Evolutionary conservation across 2,797 vertebrate genomes (phyloP).

Genomic region (Champsocephalus esox): DNA sequence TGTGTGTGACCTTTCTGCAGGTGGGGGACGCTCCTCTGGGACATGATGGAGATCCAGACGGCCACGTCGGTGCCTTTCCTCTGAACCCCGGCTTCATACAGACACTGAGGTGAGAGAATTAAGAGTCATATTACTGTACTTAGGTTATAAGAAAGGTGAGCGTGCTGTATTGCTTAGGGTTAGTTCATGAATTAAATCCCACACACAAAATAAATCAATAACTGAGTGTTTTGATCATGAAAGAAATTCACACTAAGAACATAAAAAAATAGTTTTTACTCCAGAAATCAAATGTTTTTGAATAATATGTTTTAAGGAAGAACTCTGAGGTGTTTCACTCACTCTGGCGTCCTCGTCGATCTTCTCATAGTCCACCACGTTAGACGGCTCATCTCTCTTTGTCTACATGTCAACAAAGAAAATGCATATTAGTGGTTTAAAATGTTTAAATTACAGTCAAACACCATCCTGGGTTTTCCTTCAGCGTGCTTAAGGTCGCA

Average conservation of each 20-base stretch:
- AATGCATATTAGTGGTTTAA: not conserved
- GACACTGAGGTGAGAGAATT: slow-evolving; percentile 32
- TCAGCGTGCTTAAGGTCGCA: too few species aligned
- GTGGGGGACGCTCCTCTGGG: slow-evolving; percentile 90
- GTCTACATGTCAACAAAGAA: slow-evolving; percentile 79
- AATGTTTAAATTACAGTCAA: too few species aligned
- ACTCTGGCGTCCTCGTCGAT: slow-evolving; percentile 96
- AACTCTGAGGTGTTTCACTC: slow-evolving; percentile 64
- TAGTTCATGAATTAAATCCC: too few species aligned
- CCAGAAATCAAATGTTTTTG: not conserved
- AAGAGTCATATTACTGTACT: too few species aligned
- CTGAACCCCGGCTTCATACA: slow-evolving; percentile 93
- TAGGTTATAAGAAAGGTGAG: too few species aligned
- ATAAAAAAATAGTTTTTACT: too few species aligned
- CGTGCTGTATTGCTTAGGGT: too few species aligned
- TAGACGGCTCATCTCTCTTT: slow-evolving; percentile 88
- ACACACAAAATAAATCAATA: too few species aligned
- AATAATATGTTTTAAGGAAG: too few species aligned
- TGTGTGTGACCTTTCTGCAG: slow-evolving; percentile 90
- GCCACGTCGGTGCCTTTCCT: slow-evolving; percentile 92
- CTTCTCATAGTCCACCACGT: slow-evolving; percentile 91
- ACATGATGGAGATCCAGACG: slow-evolving; percentile 94
- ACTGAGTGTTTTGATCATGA: too few species aligned
- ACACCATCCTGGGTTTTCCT: too few species aligned
- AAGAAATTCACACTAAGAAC: too few species aligned